Evolutionary conservation across 2,113 vertebrate genomes (phyloP).

Genomic region (Dasyornis broadbenti): DNA sequence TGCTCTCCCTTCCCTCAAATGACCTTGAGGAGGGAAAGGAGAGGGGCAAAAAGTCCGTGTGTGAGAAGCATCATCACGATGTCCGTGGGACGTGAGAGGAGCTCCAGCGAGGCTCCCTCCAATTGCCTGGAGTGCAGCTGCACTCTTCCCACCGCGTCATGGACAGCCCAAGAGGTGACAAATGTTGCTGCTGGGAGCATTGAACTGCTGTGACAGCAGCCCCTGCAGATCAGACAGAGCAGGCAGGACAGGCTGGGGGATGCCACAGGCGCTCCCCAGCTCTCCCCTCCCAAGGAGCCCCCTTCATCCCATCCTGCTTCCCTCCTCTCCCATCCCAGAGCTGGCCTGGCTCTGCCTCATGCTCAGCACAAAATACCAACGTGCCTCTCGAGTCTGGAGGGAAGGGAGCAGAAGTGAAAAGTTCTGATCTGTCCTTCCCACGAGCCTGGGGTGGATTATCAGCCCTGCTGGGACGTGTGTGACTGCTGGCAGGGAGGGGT

Average conservation of each 20-base stretch:
- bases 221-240: background rate
- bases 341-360: background rate
- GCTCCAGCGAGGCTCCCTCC: background rate
- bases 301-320: background rate
- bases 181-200: background rate
- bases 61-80: background rate
- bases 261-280: background rate
- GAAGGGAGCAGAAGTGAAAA: background rate
- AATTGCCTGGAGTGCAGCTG: background rate
- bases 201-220: background rate
- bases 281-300: background rate
- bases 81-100: background rate
- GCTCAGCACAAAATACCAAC: background rate
- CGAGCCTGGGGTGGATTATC: background rate
- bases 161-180: background rate
- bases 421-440: background rate
- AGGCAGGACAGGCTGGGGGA: background rate
- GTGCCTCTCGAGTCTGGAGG: background rate
- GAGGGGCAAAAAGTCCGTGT: background rate
- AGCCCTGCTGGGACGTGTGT: background rate
- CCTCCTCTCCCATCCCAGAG: background rate
- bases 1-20: background rate
- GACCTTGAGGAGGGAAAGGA: background rate
- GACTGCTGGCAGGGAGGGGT: background rate
- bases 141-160: background rate